Percentiles rank a stretch among this genome's conserved stretches.
Evolutionary conservation across 2,797 vertebrate genomes (phyloP).

Genomic region (Vireo griseus): DNA sequence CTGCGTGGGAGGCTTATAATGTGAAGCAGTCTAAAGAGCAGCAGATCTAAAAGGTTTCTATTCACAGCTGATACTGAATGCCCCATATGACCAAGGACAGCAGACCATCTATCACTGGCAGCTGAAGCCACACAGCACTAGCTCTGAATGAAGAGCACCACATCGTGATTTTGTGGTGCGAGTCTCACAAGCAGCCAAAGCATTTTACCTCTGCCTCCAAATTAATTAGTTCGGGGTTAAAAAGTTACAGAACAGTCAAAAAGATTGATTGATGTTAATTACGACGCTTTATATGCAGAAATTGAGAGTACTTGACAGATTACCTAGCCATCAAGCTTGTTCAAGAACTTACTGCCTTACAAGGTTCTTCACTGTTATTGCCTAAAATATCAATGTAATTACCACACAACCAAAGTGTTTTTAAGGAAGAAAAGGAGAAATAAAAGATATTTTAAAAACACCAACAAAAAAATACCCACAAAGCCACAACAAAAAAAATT

Average conservation of each 20-base stretch:
- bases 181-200: neutral
- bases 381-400: slow-evolving; percentile 4
- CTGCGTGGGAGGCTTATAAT: neutral
- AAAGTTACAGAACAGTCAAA: slow-evolving; percentile 2
- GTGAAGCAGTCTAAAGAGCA: neutral
- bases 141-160: neutral
- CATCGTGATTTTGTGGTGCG: rapidly evolving
- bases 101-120: neutral
- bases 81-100: neutral
- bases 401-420: neutral
- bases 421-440: neutral
- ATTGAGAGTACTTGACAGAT: slow-evolving; percentile 1
- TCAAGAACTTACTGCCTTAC: slow-evolving; percentile 5
- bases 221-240: neutral
- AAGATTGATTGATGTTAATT: slow-evolving; percentile 17
- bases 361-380: neutral
- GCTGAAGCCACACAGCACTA: neutral
- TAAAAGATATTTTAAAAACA: neutral
- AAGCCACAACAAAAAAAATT: neutral
- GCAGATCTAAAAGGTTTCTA: neutral
- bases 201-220: neutral
- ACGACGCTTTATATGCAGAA: neutral
- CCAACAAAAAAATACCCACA: rapidly evolving
- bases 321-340: neutral
- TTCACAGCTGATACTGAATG: neutral